Conservation (phyloP, 2,797 vertebrate species). For the Tauraco hartlaubi region DNA sequence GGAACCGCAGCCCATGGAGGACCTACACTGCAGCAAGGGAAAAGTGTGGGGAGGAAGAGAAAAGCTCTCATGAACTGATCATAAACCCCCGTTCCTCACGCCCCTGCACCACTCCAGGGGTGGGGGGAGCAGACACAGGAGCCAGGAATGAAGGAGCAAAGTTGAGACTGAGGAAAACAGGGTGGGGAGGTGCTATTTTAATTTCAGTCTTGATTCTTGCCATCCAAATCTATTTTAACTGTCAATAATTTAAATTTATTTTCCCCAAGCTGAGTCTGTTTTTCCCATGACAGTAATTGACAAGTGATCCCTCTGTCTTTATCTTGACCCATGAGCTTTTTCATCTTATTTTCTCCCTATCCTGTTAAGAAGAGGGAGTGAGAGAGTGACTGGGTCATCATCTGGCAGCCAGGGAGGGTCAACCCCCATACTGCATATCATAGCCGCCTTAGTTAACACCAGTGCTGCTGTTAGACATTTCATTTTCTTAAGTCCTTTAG, state of each 20-base stretch:
- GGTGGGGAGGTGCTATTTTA: not conserved
- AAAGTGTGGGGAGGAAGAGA: not conserved
- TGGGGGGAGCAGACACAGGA: not conserved
- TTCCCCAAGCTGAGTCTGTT: not conserved
- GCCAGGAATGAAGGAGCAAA: not conserved
- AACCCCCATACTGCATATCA: accelerated
- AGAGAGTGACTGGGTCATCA: not conserved
- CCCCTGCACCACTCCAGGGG: accelerated
- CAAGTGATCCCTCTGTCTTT: not conserved
- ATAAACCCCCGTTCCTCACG: not conserved
- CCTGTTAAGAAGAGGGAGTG: not conserved
- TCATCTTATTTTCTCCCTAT: not conserved
- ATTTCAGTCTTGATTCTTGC: not conserved
- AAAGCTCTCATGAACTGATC: not conserved
- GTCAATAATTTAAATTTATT: not conserved
- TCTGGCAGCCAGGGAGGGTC: not conserved
- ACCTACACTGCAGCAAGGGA: not conserved
- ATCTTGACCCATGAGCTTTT: not conserved
- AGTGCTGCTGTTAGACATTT: not conserved
- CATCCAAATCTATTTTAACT: not conserved
- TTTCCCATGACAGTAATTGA: not conserved
- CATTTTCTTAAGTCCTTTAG: not conserved
- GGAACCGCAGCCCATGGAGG: accelerated
- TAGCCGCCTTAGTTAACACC: not conserved
- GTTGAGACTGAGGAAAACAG: not conserved